phyloP scores from a whole-genome alignment of 2,797 vertebrate species.

The Acrossocheilus fasciatus region DNA sequence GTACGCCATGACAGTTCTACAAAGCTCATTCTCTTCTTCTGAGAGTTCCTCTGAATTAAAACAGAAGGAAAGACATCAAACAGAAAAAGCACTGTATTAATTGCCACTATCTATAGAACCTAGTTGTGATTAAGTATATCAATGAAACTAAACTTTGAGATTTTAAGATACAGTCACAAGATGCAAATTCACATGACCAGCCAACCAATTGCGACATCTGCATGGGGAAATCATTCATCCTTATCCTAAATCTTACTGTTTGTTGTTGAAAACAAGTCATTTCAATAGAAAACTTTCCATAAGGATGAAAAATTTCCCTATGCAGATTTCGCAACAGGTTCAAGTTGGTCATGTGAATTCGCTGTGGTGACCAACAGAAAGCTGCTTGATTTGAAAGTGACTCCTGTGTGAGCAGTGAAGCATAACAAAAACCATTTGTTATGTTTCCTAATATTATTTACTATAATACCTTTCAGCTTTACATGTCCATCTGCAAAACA shows the following conservation, averaged over 20 bases:
- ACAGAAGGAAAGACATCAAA: not conserved
- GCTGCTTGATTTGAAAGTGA: not conserved
- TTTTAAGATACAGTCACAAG: not conserved
- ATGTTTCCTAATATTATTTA: not conserved
- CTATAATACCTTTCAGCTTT: slow-evolving; percentile 50
- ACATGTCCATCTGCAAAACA: slow-evolving; percentile 59
- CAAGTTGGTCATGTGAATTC: not conserved
- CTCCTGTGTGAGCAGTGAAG: not conserved
- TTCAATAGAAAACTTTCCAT: not conserved
- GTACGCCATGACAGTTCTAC: slow-evolving; percentile 79
- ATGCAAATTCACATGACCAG: too few relatives aligned
- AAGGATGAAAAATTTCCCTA: too few relatives aligned
- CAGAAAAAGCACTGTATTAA: not conserved
- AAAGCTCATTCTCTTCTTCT: slow-evolving; percentile 77
- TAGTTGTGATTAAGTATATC: not conserved
- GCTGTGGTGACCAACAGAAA: not conserved
- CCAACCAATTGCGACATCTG: too few relatives aligned
- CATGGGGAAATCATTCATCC: too few relatives aligned
- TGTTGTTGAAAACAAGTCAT: not conserved
- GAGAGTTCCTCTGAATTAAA: slow-evolving; percentile 58
- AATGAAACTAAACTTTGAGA: not conserved
- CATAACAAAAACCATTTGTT: not conserved
- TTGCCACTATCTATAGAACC: not conserved
- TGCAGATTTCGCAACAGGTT: not conserved
- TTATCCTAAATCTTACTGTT: not conserved